These are phyloP conservation scores for Drosophila baimaii DNA, from an alignment of 1,140 invertebrate genomes.

Conservation along the genomic window DNA sequence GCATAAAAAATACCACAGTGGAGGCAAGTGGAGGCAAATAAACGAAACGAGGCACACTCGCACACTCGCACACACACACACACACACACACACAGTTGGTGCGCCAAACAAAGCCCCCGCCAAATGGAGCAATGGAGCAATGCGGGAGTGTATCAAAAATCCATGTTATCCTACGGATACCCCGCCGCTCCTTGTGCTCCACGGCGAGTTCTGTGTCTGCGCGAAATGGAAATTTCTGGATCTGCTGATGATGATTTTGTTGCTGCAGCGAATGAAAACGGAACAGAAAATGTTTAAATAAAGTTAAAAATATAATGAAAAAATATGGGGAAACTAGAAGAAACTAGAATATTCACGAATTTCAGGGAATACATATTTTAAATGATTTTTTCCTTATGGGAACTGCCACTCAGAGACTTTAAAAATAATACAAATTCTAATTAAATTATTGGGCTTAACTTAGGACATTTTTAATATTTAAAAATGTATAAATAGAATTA, in stretches of 20 bases:
- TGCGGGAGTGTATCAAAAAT: conserved; percentile 48
- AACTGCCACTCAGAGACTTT: too few relatives aligned
- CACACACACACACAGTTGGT: not conserved
- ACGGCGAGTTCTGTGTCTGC: conserved; percentile 7
- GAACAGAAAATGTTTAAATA: not conserved
- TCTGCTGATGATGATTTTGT: conserved; percentile 11
- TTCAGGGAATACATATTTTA: too few relatives aligned
- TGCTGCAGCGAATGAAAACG: conserved; percentile 3
- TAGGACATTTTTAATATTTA: too few relatives aligned
- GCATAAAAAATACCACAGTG: conserved; percentile 59
- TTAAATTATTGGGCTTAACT: too few relatives aligned
- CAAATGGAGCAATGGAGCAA: conserved; percentile 45
- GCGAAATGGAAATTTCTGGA: conserved; percentile 41
- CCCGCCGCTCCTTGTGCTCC: not conserved
- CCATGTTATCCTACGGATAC: conserved; percentile 19
- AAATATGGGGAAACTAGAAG: too few relatives aligned
- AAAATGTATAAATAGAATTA: too few relatives aligned
- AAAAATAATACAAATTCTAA: too few relatives aligned
- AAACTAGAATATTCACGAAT: too few relatives aligned
- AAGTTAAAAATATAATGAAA: conserved; percentile 17
- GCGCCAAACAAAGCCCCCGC: conserved; percentile 26
- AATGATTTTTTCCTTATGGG: too few relatives aligned
- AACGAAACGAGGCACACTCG: conserved; percentile 27
- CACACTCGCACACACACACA: too few relatives aligned
- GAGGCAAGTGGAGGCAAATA: conserved; percentile 46